Evolutionary conservation across 2,113 vertebrate genomes (phyloP).

Genomic region (Boulengeromyrus knoepffleri): DNA sequence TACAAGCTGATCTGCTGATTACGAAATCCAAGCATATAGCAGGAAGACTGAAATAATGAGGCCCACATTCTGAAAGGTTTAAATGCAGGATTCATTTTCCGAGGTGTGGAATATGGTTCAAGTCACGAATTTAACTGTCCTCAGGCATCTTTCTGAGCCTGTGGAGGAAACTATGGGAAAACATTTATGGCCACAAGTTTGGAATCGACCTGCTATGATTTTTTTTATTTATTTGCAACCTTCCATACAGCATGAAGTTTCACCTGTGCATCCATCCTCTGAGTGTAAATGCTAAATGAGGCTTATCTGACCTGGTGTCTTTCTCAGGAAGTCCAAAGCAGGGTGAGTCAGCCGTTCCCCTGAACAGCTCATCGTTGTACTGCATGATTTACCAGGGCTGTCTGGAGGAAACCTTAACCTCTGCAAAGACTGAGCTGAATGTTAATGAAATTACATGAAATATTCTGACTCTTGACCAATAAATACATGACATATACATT

Average conservation of each 20-base stretch:
- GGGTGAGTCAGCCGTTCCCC: background rate
- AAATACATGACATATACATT: background rate
- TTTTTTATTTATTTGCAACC: background rate
- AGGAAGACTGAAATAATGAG: background rate
- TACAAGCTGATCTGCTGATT: background rate
- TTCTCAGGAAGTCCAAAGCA: background rate
- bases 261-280: background rate
- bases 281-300: background rate
- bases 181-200: background rate
- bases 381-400: background rate
- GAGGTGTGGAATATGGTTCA: background rate
- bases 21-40: background rate
- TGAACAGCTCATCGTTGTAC: background rate
- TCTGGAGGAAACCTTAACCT: background rate
- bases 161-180: background rate
- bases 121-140: background rate
- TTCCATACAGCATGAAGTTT: background rate
- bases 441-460: background rate
- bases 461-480: background rate
- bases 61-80: background rate
- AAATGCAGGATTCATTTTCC: background rate
- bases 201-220: background rate
- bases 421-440: background rate
- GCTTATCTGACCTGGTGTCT: background rate
- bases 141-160: background rate